phyloP scores from a whole-genome alignment of 2,113 vertebrate genomes.

The Macaca nemestrina region DNA sequence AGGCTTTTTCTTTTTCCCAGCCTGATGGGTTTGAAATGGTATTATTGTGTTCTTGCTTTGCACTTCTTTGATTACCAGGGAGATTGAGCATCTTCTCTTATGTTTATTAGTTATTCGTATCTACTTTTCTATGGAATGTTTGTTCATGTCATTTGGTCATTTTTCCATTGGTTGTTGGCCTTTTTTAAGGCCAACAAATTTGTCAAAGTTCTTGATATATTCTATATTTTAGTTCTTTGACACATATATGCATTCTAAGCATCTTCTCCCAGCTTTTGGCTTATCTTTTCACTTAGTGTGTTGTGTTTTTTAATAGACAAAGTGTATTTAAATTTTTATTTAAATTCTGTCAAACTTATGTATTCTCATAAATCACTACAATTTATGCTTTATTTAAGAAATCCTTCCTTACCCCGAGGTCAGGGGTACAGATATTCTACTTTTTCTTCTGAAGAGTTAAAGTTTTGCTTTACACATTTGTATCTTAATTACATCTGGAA shows the following conservation, averaged over 20 bases:
- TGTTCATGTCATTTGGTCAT: too few relatives aligned
- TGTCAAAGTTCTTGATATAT: background rate
- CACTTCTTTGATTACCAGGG: background rate
- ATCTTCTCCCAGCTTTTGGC: background rate
- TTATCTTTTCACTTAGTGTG: background rate
- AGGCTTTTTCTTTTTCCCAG: background rate
- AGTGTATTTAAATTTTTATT: background rate
- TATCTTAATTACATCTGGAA: background rate
- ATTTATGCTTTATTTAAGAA: background rate
- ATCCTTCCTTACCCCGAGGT: background rate
- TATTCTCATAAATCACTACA: background rate
- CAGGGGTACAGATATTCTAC: background rate
- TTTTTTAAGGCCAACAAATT: background rate
- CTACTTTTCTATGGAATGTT: background rate
- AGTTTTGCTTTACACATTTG: background rate
- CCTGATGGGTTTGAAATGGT: background rate
- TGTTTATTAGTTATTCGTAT: background rate
- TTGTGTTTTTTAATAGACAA: background rate
- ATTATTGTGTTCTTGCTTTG: background rate
- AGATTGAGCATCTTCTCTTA: background rate
- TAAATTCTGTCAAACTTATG: background rate
- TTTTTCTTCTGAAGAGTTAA: background rate
- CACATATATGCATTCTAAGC: background rate
- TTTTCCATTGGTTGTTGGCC: background rate
- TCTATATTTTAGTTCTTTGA: background rate